Evolutionary conservation across 2,113 vertebrate species (phyloP).

Genomic region (Pao palembangensis): DNA sequence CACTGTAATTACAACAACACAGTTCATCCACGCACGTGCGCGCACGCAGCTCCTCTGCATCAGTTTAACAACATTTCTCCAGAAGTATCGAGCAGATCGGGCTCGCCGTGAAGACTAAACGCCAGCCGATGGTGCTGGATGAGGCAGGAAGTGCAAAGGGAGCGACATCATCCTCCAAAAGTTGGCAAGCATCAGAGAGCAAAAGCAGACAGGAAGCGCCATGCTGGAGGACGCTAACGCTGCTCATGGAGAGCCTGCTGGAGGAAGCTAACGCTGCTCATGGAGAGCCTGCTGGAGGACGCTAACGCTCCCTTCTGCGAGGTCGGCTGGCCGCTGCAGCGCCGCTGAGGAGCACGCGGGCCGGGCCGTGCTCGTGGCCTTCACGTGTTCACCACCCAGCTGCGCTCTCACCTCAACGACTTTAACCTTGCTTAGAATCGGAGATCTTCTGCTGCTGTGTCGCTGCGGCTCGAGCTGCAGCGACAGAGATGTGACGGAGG

Average conservation of each 20-base stretch:
- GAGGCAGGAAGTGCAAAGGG: not conserved
- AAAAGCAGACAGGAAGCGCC: not conserved
- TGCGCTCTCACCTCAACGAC: no score
- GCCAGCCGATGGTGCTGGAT: not conserved
- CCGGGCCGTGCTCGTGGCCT: no score
- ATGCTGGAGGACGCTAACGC: constrained; percentile 23
- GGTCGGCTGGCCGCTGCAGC: constrained; percentile 44
- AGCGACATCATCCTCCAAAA: not conserved
- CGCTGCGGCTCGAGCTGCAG: no score
- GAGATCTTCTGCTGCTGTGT: no score
- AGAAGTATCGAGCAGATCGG: not conserved
- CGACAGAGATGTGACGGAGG: no score
- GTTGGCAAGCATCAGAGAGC: not conserved
- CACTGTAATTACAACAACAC: not conserved
- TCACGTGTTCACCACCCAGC: no score
- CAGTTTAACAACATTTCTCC: no score
- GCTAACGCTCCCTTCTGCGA: constrained; percentile 36
- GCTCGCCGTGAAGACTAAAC: not conserved
- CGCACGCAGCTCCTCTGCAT: not conserved
- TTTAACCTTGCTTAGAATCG: no score
- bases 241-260: constrained; percentile 15
- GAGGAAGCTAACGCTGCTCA: constrained; percentile 27
- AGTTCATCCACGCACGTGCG: not conserved
- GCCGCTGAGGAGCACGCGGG: not conserved
- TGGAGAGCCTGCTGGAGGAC: constrained; percentile 5